Evolutionary conservation across 2,888 invertebrate genomes (phyloP), one percentile per base, ranked within the genome.

Genomic region (Trichopria drosophilae): DNA sequence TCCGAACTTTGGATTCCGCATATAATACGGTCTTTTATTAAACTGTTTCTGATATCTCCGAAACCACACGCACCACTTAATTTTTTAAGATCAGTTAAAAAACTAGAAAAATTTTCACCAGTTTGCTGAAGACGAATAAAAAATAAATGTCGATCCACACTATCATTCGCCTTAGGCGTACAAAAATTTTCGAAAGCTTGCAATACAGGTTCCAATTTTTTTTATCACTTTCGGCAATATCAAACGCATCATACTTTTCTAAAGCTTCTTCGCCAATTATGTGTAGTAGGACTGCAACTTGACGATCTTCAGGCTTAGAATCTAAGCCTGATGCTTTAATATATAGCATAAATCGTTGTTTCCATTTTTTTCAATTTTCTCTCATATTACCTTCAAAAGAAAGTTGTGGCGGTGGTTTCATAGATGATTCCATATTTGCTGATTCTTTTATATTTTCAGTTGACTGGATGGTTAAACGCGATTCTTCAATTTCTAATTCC

Each of bases 361-460:
- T 44, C 53, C 62, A 65, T 51, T 53, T 55, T 39, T 51, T 46
- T 63, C 62, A 67, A 28, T 61, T 62, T 49, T 66, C 65, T 9
- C 44, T 41, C 1, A 58, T 13, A 24, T 58, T 58, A 0, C 58
- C 56, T n/a, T 52, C 51, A 26, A 60, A 55, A 1, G 51, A 53
- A 2, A 55, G 22, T 0, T 48, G 31, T n/a, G 37, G 24, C 19
- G 57, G 57, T 31, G 57, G 55, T 12, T 42, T 46, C 52, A 57
- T 51, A n/a, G 37, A 44, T 2, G 34, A 35, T 26, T 51, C 55
- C 51, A 55, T 55, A n/a, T n/a, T n/a, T n/a, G n/a, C n/a, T n/a
- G n/a, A n/a, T n/a, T n/a, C n/a, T n/a, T n/a, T n/a, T n/a, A n/a
- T n/a, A n/a, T n/a, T n/a, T n/a, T n/a, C n/a, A n/a, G n/a, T n/a